phyloP scores from a whole-genome alignment of 2,113 vertebrate genomes.

The Carassius gibelio region DNA sequence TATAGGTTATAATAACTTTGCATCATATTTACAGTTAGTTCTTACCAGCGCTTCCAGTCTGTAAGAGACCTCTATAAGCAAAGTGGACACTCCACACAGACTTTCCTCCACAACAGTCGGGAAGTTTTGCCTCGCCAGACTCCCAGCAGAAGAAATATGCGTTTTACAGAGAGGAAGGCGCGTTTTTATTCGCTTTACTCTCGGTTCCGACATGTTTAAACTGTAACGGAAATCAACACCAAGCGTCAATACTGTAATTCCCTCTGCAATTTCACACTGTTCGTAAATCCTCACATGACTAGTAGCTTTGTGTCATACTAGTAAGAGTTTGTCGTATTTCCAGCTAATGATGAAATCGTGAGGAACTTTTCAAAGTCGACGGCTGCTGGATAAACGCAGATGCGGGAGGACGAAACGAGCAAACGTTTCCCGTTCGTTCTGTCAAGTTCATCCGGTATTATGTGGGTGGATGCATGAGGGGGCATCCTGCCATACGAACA shows the following conservation, averaged over 20 bases:
- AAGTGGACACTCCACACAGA: conserved; percentile 73
- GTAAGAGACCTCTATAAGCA: conserved; percentile 74
- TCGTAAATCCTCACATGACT: not conserved
- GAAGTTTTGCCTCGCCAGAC: conserved; percentile 69
- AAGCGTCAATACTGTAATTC: not conserved
- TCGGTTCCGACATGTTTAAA: conserved; percentile 67
- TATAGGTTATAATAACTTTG: not conserved
- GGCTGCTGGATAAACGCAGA: not conserved
- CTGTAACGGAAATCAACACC: not conserved
- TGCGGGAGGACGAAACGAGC: not conserved
- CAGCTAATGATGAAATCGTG: not conserved
- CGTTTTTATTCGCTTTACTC: conserved; percentile 67
- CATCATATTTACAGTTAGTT: not conserved
- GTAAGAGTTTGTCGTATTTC: not conserved
- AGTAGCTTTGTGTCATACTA: too few species aligned
- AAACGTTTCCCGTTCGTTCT: conserved; percentile 63
- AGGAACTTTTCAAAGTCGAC: not conserved
- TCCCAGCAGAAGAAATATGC: conserved; percentile 59
- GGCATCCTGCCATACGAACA: not conserved
- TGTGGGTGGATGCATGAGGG: not conserved
- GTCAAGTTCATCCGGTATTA: conserved; percentile 62
- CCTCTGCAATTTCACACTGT: not conserved
- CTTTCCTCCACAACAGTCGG: conserved; percentile 74
- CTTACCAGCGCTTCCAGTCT: conserved; percentile 76
- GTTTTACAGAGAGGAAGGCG: conserved; percentile 67